These are phyloP conservation scores for Drosophila pullipes DNA, from an alignment of 2,888 invertebrate species.

Conservation along the genomic window DNA sequence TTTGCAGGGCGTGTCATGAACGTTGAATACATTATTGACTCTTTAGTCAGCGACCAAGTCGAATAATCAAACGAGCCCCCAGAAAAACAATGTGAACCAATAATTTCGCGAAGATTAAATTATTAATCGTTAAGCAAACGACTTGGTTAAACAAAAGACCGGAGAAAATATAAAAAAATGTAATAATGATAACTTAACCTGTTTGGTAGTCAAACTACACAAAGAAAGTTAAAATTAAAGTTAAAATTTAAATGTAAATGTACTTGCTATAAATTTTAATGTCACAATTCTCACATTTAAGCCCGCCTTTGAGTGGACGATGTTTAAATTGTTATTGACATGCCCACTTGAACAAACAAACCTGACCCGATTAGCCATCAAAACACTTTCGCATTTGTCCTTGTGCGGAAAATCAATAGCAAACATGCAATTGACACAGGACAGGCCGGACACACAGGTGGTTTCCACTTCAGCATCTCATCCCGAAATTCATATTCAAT, in stretches of 20 bases:
- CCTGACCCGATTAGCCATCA: slow-evolving; percentile 73
- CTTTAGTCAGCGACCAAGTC: slow-evolving; percentile 63
- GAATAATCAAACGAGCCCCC: slow-evolving; percentile 69
- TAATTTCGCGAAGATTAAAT: slow-evolving; percentile 47
- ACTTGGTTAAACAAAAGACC: slow-evolving; percentile 38
- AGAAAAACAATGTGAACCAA: slow-evolving; percentile 53
- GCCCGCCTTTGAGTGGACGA: slow-evolving; percentile 44
- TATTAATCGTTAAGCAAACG: slow-evolving; percentile 49
- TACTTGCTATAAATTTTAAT: slow-evolving; percentile 52
- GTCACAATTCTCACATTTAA: slow-evolving; percentile 26
- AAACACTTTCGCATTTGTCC: slow-evolving; percentile 29
- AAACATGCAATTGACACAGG: slow-evolving; percentile 70
- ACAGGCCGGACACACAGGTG: slow-evolving; percentile 2
- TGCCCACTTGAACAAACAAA: slow-evolving; percentile 46
- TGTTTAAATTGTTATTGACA: slow-evolving; percentile 53
- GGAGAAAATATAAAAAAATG: slow-evolving; percentile 5
- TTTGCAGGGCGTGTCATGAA: slow-evolving; percentile 62
- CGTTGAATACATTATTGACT: slow-evolving; percentile 46
- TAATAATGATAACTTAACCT: slow-evolving; percentile 27
- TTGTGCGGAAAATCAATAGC: slow-evolving; percentile 69
- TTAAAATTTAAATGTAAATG: slow-evolving; percentile 1
- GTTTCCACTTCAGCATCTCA: slow-evolving; percentile 14
- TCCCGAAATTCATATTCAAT: not conserved
- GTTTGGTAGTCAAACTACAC: slow-evolving; percentile 57
- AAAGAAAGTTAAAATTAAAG: slow-evolving; percentile 79